Evolutionary conservation across 2,113 vertebrate genomes (phyloP), one percentile per base, ranked within the genome.

Genomic region (Australoheros scitulus): DNA sequence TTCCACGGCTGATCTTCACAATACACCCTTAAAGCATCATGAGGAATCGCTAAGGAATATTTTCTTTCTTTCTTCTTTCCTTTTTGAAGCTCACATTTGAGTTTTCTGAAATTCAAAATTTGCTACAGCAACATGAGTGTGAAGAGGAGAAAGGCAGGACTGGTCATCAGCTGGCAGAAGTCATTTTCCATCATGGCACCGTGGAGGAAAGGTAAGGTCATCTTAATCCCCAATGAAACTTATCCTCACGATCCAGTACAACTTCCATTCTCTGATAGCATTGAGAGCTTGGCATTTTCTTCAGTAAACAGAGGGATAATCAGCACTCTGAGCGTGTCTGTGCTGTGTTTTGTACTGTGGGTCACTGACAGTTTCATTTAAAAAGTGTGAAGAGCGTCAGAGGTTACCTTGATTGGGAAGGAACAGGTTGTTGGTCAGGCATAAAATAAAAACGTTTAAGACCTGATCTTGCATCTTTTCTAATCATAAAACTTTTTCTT

Each of bases 111-210:
- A 11, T 14, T 75, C 32, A 10, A 82, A 83, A 82, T 52, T 76
- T 76, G 32, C 61, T 74, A 52, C 50, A 47, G 24, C 56, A 83
- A 18, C 26, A 96, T 96, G 95, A 96, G 94, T 72, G 72, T 89
- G 47, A 96, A 88, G 76, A 90, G 64, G 82, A 93, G 80, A 26
- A 95, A 93, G 88, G 36, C 90, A 8, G 92, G 92, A 11, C 92
- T 92, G 80, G 94, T 94, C 58, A 96, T 97, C 90, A 87, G 91
- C 92, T 96, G 96, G 96, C 95, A 96, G 38, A 95, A 92, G 80
- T 95, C 95, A 0, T 95, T 97, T 84, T 85, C 95, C 65, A 93
- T 96, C 81, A 85, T 91, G 56, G 89, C 93, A 61, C 94, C 95
- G 6, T 96, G 96, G 96, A 96, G 84, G 61, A 96, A 94, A 97